These are phyloP conservation scores for Lasioglossum villosulum DNA, from an alignment of 2,888 invertebrate genomes.

Conservation along the genomic window DNA sequence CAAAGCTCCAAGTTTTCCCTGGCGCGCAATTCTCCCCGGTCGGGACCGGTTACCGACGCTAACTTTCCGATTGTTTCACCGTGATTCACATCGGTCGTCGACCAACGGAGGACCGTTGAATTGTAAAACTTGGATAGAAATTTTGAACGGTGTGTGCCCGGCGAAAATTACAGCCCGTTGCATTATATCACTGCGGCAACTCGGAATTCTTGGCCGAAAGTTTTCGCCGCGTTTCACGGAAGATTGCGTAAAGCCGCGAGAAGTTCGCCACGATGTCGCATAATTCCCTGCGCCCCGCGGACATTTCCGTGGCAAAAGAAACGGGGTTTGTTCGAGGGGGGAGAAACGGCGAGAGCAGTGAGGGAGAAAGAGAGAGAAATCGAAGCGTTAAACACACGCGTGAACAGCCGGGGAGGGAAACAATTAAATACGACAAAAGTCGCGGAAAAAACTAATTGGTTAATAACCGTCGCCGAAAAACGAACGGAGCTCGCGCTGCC, in stretches of 20 bases:
- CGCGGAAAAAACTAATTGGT: conserved; percentile 39
- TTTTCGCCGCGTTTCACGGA: conserved; percentile 18
- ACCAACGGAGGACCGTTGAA: conserved; percentile 43
- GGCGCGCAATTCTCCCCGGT: conserved; percentile 40
- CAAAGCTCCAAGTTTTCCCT: conserved; percentile 20
- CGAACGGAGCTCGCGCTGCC: conserved; percentile 2
- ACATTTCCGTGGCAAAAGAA: background rate
- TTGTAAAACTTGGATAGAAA: conserved; percentile 64
- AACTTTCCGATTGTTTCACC: conserved; percentile 60
- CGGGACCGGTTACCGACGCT: conserved; percentile 36
- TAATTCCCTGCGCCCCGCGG: conserved; percentile 24
- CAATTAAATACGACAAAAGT: conserved; percentile 33
- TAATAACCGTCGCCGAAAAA: conserved; percentile 33
- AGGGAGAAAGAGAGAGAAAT: background rate
- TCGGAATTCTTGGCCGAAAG: conserved; percentile 44
- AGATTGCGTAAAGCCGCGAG: conserved; percentile 36
- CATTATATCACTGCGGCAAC: conserved; percentile 27
- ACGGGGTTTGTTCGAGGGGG: background rate
- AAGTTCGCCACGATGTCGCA: conserved; percentile 25
- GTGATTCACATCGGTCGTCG: conserved; percentile 48
- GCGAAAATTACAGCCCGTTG: conserved; percentile 53
- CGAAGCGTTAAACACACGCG: background rate
- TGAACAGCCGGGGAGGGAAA: background rate
- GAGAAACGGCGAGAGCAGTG: background rate
- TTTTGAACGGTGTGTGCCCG: conserved; percentile 35